These are phyloP conservation scores for Podocnemis expansa DNA, from an alignment of 2,113 vertebrate genomes.

Conservation along the genomic window DNA sequence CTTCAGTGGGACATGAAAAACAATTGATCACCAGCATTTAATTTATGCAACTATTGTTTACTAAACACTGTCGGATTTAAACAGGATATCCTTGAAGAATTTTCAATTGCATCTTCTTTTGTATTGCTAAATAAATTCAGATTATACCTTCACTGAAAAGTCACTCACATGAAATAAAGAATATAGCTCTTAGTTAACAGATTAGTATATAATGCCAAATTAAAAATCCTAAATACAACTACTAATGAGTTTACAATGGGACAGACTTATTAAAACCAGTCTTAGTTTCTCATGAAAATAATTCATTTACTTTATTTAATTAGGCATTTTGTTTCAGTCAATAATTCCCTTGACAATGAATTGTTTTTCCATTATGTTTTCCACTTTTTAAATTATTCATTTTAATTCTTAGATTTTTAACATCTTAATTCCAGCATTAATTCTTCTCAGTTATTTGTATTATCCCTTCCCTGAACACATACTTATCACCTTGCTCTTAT, in stretches of 20 bases:
- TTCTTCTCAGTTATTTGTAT: not conserved
- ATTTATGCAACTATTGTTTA: not conserved
- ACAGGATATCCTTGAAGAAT: not conserved
- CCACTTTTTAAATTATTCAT: not conserved
- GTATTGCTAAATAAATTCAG: not conserved
- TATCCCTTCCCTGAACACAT: not conserved
- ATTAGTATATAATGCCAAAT: not conserved
- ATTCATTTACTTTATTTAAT: not conserved
- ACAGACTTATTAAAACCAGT: not conserved
- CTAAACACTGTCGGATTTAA: not conserved
- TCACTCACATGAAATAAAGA: not conserved
- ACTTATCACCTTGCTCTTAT: not conserved
- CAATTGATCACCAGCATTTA: not conserved
- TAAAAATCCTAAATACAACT: not conserved
- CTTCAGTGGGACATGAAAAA: not conserved
- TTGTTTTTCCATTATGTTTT: not conserved
- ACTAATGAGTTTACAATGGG: not conserved
- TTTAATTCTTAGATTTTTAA: not conserved
- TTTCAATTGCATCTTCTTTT: not conserved
- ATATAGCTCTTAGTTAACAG: not conserved
- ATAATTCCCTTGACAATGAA: not conserved
- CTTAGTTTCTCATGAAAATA: not conserved
- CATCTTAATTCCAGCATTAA: not conserved
- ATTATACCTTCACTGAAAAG: not conserved
- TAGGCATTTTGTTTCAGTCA: not conserved